phyloP scores from a whole-genome alignment of 2,113 vertebrate species.

The Charadrius vociferus region DNA sequence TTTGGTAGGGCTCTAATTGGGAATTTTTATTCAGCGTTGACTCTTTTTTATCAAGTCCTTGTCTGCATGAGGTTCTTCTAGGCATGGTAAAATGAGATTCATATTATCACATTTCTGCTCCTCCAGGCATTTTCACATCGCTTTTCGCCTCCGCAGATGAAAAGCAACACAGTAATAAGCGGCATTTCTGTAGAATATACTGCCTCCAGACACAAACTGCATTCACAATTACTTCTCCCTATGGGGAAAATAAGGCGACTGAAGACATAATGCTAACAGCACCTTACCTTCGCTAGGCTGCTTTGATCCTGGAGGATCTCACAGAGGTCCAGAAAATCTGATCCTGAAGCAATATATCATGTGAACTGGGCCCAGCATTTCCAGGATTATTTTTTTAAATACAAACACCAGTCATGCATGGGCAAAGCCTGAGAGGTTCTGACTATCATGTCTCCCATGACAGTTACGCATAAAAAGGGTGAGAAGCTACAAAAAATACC shows the following conservation, averaged over 20 bases:
- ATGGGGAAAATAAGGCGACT: not conserved
- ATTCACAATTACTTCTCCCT: not conserved
- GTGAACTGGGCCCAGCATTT: not conserved
- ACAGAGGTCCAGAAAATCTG: not conserved
- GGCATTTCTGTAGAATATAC: not conserved
- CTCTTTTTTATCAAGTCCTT: constrained; percentile 14
- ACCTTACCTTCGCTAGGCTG: not conserved
- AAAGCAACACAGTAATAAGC: constrained; percentile 16
- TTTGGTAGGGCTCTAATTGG: constrained; percentile 2
- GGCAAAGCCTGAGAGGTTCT: not conserved
- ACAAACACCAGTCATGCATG: not conserved
- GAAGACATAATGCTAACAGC: not conserved
- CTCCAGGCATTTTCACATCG: not conserved
- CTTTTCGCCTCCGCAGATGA: constrained; percentile 20
- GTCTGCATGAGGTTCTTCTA: not conserved
- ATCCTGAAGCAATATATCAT: not conserved
- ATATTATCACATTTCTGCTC: constrained; percentile 17
- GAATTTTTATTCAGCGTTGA: not conserved
- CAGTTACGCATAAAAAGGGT: not conserved
- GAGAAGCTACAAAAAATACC: not conserved
- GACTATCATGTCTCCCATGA: not conserved
- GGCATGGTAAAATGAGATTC: not conserved
- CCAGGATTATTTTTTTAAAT: not conserved
- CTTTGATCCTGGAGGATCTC: constrained; percentile 41
- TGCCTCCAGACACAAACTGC: constrained; percentile 22